A percentile compares a stretch with the other conserved stretches of the same genome.
Conservation (phyloP, 2,888 invertebrate genomes). For the Morinoia aosen region DNA sequence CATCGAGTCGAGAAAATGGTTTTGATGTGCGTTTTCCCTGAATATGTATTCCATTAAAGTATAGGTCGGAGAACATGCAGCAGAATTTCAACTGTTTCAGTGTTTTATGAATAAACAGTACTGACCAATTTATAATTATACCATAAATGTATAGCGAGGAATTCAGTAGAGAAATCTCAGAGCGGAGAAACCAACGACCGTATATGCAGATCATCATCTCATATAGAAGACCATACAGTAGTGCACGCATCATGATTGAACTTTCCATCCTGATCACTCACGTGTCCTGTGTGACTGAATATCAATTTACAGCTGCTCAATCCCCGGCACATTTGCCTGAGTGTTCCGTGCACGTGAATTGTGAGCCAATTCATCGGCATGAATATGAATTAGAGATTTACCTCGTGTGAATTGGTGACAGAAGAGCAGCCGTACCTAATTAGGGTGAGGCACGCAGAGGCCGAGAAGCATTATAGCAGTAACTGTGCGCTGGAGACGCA, state of each 20-base stretch:
- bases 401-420: background rate
- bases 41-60: too few relatives aligned
- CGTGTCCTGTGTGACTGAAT: background rate
- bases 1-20: too few relatives aligned
- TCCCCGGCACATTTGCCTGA: background rate
- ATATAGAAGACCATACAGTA: background rate
- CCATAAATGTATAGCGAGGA: too few relatives aligned
- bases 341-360: background rate
- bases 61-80: too few relatives aligned
- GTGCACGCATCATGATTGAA: background rate
- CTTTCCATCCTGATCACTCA: background rate
- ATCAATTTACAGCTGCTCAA: background rate
- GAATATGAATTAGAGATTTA: background rate
- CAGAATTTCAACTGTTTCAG: too few relatives aligned
- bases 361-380: background rate
- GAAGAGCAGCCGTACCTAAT: background rate
- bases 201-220: background rate
- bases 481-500: background rate
- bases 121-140: too few relatives aligned
- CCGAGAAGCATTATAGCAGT: background rate
- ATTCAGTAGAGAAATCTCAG: background rate
- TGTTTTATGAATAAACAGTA: too few relatives aligned
- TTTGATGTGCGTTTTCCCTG: too few relatives aligned
- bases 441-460: background rate
- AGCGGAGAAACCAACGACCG: background rate